These are phyloP conservation scores for Dusona sp. DNA, from an alignment of 2,888 invertebrate species.

Conservation along the genomic window DNA sequence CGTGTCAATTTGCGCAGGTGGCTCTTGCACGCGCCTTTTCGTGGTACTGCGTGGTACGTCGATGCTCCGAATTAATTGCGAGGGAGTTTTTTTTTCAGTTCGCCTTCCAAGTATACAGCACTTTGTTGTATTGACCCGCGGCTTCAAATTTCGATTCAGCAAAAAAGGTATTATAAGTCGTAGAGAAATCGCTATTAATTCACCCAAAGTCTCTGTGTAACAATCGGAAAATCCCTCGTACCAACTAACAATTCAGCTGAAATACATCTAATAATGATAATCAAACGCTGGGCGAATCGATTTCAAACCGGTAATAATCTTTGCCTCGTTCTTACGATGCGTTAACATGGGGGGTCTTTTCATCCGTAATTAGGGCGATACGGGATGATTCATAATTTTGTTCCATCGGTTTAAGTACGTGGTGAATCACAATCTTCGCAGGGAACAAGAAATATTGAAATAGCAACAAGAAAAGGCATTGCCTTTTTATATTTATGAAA, in stretches of 20 bases:
- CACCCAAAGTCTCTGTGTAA: not conserved
- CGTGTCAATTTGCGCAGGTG: constrained; percentile 66
- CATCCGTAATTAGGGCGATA: constrained; percentile 13
- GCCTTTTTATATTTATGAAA: too few relatives aligned
- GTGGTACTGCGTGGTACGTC: constrained; percentile 54
- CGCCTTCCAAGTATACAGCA: constrained; percentile 10
- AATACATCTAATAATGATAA: constrained; percentile 73
- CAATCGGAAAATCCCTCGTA: constrained; percentile 42
- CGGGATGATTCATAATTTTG: constrained; percentile 26
- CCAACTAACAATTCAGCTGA: constrained; percentile 66
- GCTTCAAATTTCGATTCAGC: not conserved
- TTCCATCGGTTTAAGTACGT: not conserved
- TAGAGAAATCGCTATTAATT: not conserved
- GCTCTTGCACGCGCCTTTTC: constrained; percentile 38
- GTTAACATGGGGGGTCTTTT: constrained; percentile 52
- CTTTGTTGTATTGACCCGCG: constrained; percentile 38
- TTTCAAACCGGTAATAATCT: constrained; percentile 75
- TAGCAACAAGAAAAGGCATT: not conserved
- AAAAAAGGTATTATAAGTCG: constrained; percentile 6
- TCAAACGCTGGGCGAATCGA: constrained; percentile 63
- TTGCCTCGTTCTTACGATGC: constrained; percentile 21
- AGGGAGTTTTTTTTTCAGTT: constrained; percentile 49
- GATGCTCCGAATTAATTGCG: constrained; percentile 64
- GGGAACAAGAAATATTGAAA: not conserved
- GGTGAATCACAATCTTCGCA: not conserved